These are phyloP conservation scores for Tylochromis polylepis DNA, from an alignment of 2,113 vertebrate species.

Conservation along the genomic window DNA sequence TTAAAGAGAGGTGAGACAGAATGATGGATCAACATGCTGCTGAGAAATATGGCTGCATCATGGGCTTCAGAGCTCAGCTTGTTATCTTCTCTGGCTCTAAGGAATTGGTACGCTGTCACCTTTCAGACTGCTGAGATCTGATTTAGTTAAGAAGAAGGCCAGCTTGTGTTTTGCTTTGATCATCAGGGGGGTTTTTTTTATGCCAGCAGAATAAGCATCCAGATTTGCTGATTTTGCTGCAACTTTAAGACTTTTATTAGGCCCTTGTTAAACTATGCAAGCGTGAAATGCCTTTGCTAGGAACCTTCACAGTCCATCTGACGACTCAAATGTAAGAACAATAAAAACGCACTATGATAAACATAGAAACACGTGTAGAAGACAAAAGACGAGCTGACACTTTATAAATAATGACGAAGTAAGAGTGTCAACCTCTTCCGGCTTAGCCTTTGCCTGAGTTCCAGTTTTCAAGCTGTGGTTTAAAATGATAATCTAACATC, in stretches of 20 bases:
- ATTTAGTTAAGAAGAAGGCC: constrained; percentile 27
- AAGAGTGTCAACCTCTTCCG: background rate
- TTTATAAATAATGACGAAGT: background rate
- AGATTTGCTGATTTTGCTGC: constrained; percentile 38
- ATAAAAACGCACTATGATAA: background rate
- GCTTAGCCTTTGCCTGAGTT: background rate
- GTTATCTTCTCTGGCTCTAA: constrained; percentile 37
- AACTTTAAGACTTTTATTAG: constrained; percentile 15
- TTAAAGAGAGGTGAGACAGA: constrained; percentile 29
- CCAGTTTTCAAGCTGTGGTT: background rate
- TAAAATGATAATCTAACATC: background rate
- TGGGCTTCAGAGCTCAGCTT: constrained; percentile 18
- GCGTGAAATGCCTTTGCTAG: background rate
- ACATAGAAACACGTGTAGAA: background rate
- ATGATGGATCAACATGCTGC: constrained; percentile 15
- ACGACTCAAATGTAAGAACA: constrained; percentile 7
- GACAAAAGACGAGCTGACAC: background rate
- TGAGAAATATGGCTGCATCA: constrained; percentile 14
- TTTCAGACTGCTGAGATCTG: constrained; percentile 44
- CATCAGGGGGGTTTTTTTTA: constrained; percentile 1
- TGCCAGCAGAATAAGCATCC: constrained; percentile 10
- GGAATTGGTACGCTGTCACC: constrained; percentile 22
- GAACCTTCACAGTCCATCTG: constrained; percentile 4
- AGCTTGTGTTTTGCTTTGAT: constrained; percentile 42
- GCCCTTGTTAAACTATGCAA: constrained; percentile 1